Evolutionary conservation across 2,888 invertebrate species (phyloP), one percentile per base, ranked within the genome.

Genomic region (Busseola fusca): DNA sequence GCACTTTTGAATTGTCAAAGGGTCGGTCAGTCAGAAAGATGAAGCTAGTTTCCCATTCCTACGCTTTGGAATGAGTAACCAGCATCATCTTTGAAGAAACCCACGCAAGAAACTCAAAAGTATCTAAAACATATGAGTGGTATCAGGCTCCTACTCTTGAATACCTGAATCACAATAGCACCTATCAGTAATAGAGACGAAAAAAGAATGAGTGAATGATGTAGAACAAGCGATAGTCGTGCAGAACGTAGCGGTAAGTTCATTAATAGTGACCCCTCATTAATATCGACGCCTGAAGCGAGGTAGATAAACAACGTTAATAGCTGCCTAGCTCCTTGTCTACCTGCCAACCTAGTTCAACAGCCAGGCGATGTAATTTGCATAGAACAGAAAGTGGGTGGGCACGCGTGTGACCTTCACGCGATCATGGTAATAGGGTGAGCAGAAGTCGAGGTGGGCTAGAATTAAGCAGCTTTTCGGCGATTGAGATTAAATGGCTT

Each of bases 301-400:
- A 59, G 21, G 14, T 25, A 70, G 40, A 59, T 70, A 73, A 45
- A 45, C n/a, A 52, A 7, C 42, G 42, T 5, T 45, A 74, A 52
- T 45, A n/a, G 30, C 56, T 48, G 50, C 45, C n/a, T 40, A 34
- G 63, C 64, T 69, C 65, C 65, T 54, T 45, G 58, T 12, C 48
- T 50, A 69, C 21, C 57, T 58, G 50, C 27, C 66, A 25, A 70
- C 27, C 40, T 42, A 50, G 40, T 30, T 14, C 27, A 63, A 56
- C 37, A 58, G 57, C 42, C 52, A 30, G n/a, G 62, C 42, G 50
- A 54, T 60, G 64, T 65, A 50, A 78, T 78, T 72, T 77, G 62
- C 78, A 78, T 81, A 50, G 62, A 78, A 78, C 78, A 77, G 64
- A 34, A 62, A 56, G 64, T 56, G 65, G 64, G 82, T 58, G 68